These are phyloP conservation scores for Orthosia gracilis DNA, from an alignment of 2,888 invertebrate species.

Conservation along the genomic window DNA sequence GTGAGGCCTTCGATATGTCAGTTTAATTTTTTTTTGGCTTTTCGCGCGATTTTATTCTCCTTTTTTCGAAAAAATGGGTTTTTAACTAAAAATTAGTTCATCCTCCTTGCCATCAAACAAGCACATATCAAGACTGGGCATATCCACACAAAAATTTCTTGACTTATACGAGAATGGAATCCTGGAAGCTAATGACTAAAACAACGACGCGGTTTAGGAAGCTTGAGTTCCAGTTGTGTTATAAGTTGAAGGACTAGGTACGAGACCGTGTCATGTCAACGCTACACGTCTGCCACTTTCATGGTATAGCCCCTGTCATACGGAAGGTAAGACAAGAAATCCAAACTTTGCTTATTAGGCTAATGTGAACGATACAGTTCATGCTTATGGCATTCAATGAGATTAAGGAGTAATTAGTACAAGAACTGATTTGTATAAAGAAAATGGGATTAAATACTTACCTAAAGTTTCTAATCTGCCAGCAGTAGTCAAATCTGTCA, in stretches of 20 bases:
- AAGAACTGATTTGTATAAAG: not conserved
- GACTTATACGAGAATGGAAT: too few species aligned
- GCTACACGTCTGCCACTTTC: conserved; percentile 9
- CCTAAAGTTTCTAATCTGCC: conserved; percentile 94
- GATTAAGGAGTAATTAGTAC: not conserved
- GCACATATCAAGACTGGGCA: too few species aligned
- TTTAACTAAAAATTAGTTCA: too few species aligned
- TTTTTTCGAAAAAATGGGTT: too few species aligned
- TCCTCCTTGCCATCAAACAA: too few species aligned
- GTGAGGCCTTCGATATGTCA: too few species aligned
- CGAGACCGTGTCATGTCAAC: not conserved
- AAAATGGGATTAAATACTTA: conserved; percentile 57
- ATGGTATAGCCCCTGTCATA: not conserved
- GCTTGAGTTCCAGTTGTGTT: not conserved
- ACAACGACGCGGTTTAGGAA: not conserved
- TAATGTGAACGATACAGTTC: not conserved
- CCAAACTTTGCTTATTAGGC: conserved; percentile 27
- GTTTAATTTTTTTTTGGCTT: too few species aligned
- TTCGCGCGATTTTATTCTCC: too few species aligned
- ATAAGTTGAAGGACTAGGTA: not conserved
- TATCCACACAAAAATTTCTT: too few species aligned
- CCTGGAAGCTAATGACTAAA: too few species aligned
- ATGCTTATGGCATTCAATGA: not conserved
- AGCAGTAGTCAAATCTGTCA: conserved; percentile 93
- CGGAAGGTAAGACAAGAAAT: conserved; percentile 2